Evolutionary conservation across 1,140 invertebrate genomes (phyloP), one percentile per base, ranked within the genome.

Genomic region (Oreohelix idahoensis): DNA sequence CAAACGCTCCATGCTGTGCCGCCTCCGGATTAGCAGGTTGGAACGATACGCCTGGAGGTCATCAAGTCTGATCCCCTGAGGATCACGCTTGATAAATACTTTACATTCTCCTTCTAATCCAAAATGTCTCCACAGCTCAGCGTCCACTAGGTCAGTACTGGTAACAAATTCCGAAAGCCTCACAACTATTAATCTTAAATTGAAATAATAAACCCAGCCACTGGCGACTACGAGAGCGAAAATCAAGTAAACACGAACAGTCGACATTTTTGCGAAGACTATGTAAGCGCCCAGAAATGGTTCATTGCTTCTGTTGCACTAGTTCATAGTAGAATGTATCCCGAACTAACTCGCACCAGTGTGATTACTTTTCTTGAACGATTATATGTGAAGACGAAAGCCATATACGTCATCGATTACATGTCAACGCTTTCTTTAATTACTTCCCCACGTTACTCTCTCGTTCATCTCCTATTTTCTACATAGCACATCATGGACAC

Each of bases 1-100:
- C 51, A 79, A 11, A 39, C 66, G 53, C 5, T 0, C 1, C 29
- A 8, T 23, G 13, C 32, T 29, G 29, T 45, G 45, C 4, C 66
- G 29, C 5, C 45, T 35, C 39, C 36, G 11, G 29, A 79, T 79
- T 0, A 79, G 36, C 13, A 79, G 77, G 26, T 79, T 79, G 1
- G 77, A 79, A 35, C 77, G 77, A 32, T 79, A 79, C 10, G 77
- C 77, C 38, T 79, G 77, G 20, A 79, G 0, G 26, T 79, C 77
- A 45, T 79, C 77, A 23, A 79, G 58, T 17, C 5, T 29, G 2
- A 20, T 39, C 23, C 77, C 77, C 0, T 35, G 45, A 2, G 32
- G 38, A 39, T 66, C 53, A 20, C 5, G 23, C 23, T 66, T 38
- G 1, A 79, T 76, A 29, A 49, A 53, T 23, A 26, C n/a, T 35